Conservation (phyloP, 2,888 invertebrate species). For the Drosophila atripex region DNA sequence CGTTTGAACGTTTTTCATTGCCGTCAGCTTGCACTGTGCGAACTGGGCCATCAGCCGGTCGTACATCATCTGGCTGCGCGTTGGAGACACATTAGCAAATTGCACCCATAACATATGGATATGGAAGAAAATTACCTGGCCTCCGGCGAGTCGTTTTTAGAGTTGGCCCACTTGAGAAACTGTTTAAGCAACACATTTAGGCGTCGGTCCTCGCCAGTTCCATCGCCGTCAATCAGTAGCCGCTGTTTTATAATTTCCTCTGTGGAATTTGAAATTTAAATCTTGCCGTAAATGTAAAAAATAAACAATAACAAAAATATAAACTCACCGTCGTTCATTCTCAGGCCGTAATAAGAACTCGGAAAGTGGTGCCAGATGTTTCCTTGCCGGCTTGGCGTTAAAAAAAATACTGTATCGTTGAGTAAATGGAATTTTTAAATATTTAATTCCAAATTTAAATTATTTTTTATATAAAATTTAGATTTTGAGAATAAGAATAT, state of each 20-base stretch:
- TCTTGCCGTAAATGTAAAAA: slow-evolving; percentile 6
- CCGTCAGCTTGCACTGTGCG: slow-evolving; percentile 94
- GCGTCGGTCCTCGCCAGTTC: slow-evolving; percentile 96
- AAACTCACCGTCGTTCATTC: not conserved
- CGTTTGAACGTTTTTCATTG: slow-evolving; percentile 91
- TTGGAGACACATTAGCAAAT: not conserved
- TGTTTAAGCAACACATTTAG: slow-evolving; percentile 93
- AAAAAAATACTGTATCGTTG: too few species aligned
- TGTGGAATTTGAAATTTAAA: slow-evolving; percentile 79
- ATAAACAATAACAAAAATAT: not conserved
- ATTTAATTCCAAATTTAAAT: too few species aligned
- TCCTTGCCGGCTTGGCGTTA: too few species aligned
- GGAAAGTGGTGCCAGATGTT: too few species aligned
- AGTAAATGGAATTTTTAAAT: too few species aligned
- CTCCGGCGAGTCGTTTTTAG: slow-evolving; percentile 87
- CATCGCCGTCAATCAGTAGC: slow-evolving; percentile 97
- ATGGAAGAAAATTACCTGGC: slow-evolving; percentile 85
- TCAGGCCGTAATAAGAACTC: too few species aligned
- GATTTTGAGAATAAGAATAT: too few species aligned
- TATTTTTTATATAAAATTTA: too few species aligned
- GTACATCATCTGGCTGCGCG: slow-evolving; percentile 87
- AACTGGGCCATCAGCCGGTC: slow-evolving; percentile 93
- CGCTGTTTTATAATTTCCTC: slow-evolving; percentile 97
- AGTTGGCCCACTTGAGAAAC: slow-evolving; percentile 91
- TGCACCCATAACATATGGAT: not conserved